phyloP scores from a whole-genome alignment of 2,888 invertebrate genomes.

The Eubasilissa splendida region DNA sequence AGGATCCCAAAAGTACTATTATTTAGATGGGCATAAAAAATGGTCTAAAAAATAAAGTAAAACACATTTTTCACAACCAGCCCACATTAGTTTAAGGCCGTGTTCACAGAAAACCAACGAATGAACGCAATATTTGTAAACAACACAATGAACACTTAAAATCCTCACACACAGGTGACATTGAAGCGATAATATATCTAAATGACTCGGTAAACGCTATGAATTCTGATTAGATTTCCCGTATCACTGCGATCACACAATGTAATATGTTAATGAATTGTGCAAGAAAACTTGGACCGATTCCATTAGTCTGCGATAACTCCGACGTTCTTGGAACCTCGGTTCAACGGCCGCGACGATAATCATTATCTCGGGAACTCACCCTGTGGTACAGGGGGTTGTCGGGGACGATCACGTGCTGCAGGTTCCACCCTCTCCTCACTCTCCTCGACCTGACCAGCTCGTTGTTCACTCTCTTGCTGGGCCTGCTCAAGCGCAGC shows the following conservation, averaged over 20 bases:
- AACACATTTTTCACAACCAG: constrained; percentile 2
- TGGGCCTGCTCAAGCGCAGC: constrained; percentile 66
- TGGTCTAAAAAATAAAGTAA: neutral
- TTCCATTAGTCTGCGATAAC: neutral
- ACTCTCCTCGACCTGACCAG: constrained; percentile 64
- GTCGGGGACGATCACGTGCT: constrained; percentile 69
- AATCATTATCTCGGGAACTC: constrained; percentile 2
- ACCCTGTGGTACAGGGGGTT: constrained; percentile 31
- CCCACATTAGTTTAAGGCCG: neutral
- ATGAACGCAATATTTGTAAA: neutral
- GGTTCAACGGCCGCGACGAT: constrained; percentile 29
- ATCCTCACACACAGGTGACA: constrained; percentile 1
- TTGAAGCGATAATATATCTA: constrained; percentile 17
- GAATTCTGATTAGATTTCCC: constrained; percentile 18
- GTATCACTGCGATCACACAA: neutral
- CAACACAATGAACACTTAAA: constrained; percentile 16
- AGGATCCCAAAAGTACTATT: too few relatives aligned
- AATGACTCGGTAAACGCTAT: neutral
- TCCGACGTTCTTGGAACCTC: neutral
- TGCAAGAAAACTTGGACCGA: constrained; percentile 18
- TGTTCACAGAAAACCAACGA: neutral
- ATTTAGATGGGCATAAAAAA: too few relatives aligned
- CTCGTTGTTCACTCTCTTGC: constrained; percentile 61
- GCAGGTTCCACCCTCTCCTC: constrained; percentile 70
- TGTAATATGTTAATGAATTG: neutral